A percentile compares a stretch with the other conserved stretches of the same genome.
phyloP scores from a whole-genome alignment of 2,888 invertebrate genomes.

The Keiferia lycopersicella region DNA sequence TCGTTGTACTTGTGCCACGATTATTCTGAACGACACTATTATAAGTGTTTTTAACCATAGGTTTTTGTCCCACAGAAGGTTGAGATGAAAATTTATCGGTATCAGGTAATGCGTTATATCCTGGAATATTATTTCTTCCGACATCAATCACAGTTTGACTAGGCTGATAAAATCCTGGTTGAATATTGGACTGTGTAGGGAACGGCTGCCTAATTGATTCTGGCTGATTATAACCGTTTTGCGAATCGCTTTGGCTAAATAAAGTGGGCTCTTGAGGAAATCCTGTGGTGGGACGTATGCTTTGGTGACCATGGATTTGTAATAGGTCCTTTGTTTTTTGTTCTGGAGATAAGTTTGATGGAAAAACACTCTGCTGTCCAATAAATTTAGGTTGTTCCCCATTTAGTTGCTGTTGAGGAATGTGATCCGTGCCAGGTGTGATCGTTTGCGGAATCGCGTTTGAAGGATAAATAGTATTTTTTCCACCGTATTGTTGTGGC shows the following conservation, averaged over 20 bases:
- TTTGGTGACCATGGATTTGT: not conserved
- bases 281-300: not conserved
- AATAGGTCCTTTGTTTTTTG: not conserved
- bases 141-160: not conserved
- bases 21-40: constrained; percentile 10
- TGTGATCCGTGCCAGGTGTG: not conserved
- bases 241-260: not conserved
- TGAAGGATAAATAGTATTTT: not conserved
- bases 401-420: constrained; percentile 5
- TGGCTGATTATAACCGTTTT: not conserved
- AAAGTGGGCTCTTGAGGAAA: not conserved
- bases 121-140: not conserved
- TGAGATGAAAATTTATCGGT: not conserved
- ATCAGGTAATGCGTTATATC: not conserved
- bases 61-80: constrained; percentile 2
- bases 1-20: constrained; percentile 12
- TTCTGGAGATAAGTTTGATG: not conserved
- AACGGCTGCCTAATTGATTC: not conserved
- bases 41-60: not conserved
- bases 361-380: not conserved
- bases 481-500: not conserved
- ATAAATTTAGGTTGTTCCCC: constrained; percentile 3
- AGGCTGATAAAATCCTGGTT: constrained; percentile 1
- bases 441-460: not conserved
- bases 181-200: not conserved